A percentile compares a stretch with the other conserved stretches of the same genome.
phyloP scores from a whole-genome alignment of 2,113 vertebrate species.

The Ammospiza nelsoni region DNA sequence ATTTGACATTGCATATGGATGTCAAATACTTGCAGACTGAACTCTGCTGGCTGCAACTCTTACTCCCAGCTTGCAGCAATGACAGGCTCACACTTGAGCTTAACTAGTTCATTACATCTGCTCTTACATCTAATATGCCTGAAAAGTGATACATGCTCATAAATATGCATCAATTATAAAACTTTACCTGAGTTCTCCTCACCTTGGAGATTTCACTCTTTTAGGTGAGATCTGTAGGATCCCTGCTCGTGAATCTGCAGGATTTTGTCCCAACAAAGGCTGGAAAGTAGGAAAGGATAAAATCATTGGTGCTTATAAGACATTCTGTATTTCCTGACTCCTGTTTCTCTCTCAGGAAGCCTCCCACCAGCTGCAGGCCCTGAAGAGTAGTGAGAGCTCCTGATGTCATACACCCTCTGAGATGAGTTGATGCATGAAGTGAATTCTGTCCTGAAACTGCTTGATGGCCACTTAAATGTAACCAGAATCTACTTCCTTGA shows the following conservation, averaged over 20 bases:
- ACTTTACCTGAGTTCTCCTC: background rate
- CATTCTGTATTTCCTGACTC: background rate
- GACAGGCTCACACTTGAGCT: background rate
- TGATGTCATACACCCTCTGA: background rate
- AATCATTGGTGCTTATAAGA: background rate
- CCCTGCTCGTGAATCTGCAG: background rate
- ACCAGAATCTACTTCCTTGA: background rate
- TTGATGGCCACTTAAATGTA: background rate
- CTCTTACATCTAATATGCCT: background rate
- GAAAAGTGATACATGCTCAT: background rate
- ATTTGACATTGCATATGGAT: conserved; percentile 28
- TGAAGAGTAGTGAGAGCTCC: background rate
- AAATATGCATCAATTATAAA: background rate
- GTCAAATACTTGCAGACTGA: conserved; percentile 30
- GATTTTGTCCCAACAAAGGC: background rate
- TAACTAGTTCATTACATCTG: background rate
- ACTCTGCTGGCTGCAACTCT: background rate
- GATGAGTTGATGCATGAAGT: background rate
- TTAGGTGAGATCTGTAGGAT: background rate
- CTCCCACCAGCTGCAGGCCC: background rate
- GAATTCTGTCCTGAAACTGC: background rate
- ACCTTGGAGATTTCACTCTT: background rate
- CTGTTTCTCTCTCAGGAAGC: background rate
- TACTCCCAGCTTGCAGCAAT: background rate
- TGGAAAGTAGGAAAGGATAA: background rate